phyloP scores from a whole-genome alignment of 2,888 invertebrate genomes.

The Mythimna lalbum region DNA sequence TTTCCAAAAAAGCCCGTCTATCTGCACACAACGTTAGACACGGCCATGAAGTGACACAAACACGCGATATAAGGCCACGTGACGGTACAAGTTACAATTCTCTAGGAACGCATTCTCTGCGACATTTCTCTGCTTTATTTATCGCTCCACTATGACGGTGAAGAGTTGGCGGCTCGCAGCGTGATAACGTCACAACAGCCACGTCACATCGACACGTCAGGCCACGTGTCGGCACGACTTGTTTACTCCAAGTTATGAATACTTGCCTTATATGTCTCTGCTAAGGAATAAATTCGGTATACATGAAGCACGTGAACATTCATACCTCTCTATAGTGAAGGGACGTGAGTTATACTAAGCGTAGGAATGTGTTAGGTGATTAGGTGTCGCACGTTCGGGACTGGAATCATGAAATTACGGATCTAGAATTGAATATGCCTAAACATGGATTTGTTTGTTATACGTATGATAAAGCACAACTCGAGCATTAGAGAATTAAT shows the following conservation, averaged over 20 bases:
- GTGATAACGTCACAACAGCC: conserved; percentile 8
- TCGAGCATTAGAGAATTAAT: too few relatives aligned
- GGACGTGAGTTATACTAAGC: neutral
- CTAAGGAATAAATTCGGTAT: neutral
- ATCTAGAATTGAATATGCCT: conserved; percentile 6
- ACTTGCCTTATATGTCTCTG: neutral
- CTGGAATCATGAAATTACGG: neutral
- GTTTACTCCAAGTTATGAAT: neutral
- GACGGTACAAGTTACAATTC: neutral
- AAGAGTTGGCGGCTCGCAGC: conserved; percentile 4
- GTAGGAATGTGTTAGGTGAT: neutral
- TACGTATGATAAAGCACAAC: too few relatives aligned
- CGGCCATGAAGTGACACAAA: neutral
- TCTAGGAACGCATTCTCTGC: conserved; percentile 1
- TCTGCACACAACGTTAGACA: neutral
- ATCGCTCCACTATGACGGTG: conserved; percentile 10
- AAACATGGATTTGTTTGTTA: too few relatives aligned
- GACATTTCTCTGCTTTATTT: conserved; percentile 11
- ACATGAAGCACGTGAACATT: neutral
- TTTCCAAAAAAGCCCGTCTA: neutral
- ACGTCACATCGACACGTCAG: conserved; percentile 8
- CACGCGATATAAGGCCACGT: neutral
- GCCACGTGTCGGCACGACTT: neutral
- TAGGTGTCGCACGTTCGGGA: neutral
- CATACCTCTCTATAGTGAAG: neutral